Conservation (phyloP, 1,140 invertebrate genomes). For the Berghia stephanieae region DNA sequence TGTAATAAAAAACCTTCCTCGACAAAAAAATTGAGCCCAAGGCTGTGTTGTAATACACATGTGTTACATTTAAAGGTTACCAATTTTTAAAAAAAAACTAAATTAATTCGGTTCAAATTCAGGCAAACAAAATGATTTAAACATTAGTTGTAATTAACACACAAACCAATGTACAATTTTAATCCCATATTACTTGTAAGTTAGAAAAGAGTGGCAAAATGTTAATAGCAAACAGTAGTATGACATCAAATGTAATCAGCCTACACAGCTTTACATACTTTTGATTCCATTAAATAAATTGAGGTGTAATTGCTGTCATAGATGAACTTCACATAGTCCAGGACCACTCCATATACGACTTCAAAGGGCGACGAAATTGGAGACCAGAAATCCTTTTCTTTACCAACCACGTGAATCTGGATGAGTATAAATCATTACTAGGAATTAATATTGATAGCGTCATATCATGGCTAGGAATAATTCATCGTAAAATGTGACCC, state of each 20-base stretch:
- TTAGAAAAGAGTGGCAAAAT: neutral
- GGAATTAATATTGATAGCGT: no score
- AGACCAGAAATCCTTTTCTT: constrained; percentile 35
- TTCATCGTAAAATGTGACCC: no score
- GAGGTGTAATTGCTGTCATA: constrained; percentile 27
- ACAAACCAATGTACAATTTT: neutral
- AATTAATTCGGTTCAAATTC: no score
- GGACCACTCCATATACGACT: constrained; percentile 30
- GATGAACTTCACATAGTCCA: constrained; percentile 31
- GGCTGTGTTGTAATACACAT: no score
- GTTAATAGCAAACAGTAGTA: neutral
- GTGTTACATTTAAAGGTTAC: no score
- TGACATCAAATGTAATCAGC: neutral
- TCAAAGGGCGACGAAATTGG: constrained; percentile 23
- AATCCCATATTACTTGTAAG: neutral
- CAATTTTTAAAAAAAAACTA: no score
- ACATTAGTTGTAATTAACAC: neutral
- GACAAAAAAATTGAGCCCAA: no score
- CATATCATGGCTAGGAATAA: no score
- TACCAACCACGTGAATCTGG: constrained; percentile 35
- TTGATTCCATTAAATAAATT: constrained; percentile 21
- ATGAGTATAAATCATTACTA: no score
- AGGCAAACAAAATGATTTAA: neutral
- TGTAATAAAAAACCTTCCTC: no score
- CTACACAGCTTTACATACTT: constrained; percentile 4